Conservation (phyloP, 2,113 vertebrate species). For the Microcebus lehilahytsara region DNA sequence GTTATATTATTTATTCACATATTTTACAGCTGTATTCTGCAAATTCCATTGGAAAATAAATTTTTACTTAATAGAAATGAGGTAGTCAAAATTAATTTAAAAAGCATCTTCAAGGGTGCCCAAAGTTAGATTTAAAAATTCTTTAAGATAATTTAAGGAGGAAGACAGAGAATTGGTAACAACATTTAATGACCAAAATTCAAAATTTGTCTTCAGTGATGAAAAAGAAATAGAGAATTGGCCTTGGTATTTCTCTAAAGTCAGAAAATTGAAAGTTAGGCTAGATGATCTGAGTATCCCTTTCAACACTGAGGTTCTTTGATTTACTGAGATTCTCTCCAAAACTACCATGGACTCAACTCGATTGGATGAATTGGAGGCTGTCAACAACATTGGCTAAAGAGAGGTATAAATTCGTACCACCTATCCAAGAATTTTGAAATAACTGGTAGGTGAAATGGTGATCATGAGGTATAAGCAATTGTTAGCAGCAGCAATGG, state of each 20-base stretch:
- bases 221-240: conserved; percentile 36
- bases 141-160: conserved; percentile 25
- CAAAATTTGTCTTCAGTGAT: background rate
- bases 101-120: conserved; percentile 1
- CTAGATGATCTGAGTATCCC: background rate
- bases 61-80: background rate
- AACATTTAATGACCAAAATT: conserved; percentile 45
- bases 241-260: background rate
- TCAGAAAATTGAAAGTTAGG: background rate
- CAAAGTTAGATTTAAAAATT: conserved; percentile 32
- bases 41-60: conserved; percentile 45
- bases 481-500: background rate
- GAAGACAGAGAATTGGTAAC: background rate
- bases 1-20: background rate
- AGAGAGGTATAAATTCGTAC: background rate
- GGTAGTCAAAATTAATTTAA: conserved; percentile 28
- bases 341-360: background rate
- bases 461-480: background rate
- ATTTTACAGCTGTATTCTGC: background rate
- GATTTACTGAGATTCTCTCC: conserved; percentile 4
- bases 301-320: background rate
- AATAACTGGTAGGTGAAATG: background rate
- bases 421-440: background rate
- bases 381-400: background rate
- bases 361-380: background rate